Evolutionary conservation across 2,797 vertebrate species (phyloP).

Genomic region (Mycteria americana): DNA sequence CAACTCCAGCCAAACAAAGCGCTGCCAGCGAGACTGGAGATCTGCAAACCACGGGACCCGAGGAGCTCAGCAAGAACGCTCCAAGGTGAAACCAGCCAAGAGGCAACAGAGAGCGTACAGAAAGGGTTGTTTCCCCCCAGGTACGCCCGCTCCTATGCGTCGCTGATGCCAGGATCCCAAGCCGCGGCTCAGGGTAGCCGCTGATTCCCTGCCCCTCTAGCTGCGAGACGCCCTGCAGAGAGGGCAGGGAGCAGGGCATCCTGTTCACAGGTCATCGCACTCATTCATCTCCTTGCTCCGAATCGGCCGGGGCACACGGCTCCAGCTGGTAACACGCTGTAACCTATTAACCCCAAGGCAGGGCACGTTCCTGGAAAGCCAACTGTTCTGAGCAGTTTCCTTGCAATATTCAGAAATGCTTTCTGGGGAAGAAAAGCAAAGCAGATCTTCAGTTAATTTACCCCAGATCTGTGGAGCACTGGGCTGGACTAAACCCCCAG

Average conservation of each 20-base stretch:
- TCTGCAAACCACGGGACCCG: background rate
- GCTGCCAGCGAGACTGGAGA: background rate
- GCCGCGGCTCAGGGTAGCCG: background rate
- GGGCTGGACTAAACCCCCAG: background rate
- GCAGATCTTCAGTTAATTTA: background rate
- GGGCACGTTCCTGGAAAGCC: background rate
- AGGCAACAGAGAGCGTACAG: accelerated
- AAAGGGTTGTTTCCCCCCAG: accelerated
- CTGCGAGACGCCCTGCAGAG: background rate
- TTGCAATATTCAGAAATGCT: background rate
- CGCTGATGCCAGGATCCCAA: background rate
- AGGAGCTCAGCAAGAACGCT: background rate
- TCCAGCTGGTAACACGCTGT: background rate
- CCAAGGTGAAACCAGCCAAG: background rate
- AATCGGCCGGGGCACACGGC: background rate
- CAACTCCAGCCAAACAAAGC: background rate
- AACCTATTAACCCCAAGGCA: background rate
- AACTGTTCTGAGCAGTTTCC: background rate
- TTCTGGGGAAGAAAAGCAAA: background rate
- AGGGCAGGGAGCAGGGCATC: slow-evolving; percentile 6
- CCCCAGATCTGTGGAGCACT: background rate
- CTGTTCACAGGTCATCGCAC: background rate
- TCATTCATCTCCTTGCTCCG: background rate
- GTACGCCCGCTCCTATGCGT: accelerated
- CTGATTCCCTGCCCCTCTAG: background rate